Evolutionary conservation across 2,113 vertebrate genomes (phyloP).

Genomic region (Puntigrus tetrazona): DNA sequence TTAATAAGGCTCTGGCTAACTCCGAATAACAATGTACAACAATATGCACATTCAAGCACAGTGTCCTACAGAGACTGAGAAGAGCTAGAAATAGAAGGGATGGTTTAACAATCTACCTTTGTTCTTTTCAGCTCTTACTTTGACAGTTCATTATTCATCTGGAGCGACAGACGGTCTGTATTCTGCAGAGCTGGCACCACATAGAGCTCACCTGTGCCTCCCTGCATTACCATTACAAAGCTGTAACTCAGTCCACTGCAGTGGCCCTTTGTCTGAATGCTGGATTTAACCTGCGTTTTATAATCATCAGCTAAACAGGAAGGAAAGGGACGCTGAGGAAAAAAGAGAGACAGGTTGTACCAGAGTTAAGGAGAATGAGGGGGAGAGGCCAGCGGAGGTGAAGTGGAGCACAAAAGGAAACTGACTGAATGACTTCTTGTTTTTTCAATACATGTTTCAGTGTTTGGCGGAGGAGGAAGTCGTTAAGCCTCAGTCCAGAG

Average conservation of each 20-base stretch:
- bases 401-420: conserved; percentile 5
- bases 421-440: conserved; percentile 10
- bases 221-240: conserved; percentile 6
- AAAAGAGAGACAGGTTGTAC: conserved; percentile 55
- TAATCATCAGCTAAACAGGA: conserved; percentile 55
- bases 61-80: not conserved
- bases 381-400: conserved; percentile 8
- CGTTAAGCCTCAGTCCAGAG: conserved; percentile 10
- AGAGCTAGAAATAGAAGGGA: not conserved
- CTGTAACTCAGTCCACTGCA: conserved; percentile 11
- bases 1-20: not conserved
- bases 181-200: not conserved
- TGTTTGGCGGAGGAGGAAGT: conserved; percentile 35
- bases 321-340: conserved; percentile 58
- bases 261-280: not conserved
- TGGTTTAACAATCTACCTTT: conserved; percentile 17
- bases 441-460: conserved; percentile 18
- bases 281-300: conserved; percentile 36
- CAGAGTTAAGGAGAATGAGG: not conserved
- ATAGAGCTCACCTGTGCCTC: not conserved
- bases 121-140: not conserved
- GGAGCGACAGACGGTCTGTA: not conserved
- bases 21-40: not conserved
- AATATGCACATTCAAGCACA: conserved; percentile 6
- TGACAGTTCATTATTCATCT: conserved; percentile 19